Conservation (phyloP, 1,140 invertebrate species). For the Octopus sinensis region DNA sequence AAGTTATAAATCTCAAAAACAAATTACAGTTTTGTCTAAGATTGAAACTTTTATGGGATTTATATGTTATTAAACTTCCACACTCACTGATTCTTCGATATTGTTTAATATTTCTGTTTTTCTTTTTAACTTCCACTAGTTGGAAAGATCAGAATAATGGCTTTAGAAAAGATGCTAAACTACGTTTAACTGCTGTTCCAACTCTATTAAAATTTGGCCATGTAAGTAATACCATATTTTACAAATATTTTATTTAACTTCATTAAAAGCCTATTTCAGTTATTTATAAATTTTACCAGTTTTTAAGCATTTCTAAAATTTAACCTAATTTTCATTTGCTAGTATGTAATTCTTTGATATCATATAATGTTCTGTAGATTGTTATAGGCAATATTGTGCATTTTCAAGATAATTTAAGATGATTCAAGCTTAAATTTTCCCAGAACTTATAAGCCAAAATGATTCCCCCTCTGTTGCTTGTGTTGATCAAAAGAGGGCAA, state of each 20-base stretch:
- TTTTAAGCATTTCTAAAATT: not conserved
- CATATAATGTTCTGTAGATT: not conserved
- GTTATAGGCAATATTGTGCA: not conserved
- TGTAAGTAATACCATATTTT: constrained; percentile 22
- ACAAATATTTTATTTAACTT: not conserved
- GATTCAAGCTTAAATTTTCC: no score
- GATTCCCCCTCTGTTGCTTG: no score
- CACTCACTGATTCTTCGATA: no score
- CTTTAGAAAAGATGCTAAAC: constrained; percentile 50
- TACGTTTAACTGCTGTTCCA: constrained; percentile 52
- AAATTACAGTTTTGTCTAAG: no score
- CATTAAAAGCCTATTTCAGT: not conserved
- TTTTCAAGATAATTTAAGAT: no score
- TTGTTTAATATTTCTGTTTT: not conserved
- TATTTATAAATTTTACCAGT: not conserved
- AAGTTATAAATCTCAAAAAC: no score
- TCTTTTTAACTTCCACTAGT: constrained; percentile 26
- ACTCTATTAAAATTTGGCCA: constrained; percentile 51
- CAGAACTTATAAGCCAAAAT: no score
- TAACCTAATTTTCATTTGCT: not conserved
- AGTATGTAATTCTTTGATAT: not conserved
- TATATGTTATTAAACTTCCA: no score
- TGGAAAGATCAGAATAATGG: constrained; percentile 46
- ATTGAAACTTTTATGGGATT: no score
- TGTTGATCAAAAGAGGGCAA: no score